Base-by-base conservation (phyloP, 2,888 invertebrate species). In the Galeruca laticollis region DNA sequence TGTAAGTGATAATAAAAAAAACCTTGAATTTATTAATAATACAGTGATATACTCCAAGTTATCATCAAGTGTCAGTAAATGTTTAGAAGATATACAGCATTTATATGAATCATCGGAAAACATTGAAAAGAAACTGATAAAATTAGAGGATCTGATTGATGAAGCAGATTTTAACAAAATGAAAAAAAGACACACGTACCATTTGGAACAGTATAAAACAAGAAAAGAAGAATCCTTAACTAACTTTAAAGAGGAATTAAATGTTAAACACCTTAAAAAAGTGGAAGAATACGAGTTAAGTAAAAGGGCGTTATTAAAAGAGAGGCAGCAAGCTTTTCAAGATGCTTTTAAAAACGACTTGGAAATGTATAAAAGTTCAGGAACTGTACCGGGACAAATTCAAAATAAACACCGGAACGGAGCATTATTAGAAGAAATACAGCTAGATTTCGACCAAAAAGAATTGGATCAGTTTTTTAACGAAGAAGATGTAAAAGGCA, bases 171-270 rank as follows among this genome's bases (percentile, higher is more conserved):
- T 93, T 81, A 90, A 93, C 79, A 90, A 89, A 79, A 89, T 90
- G 85, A 92, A 93, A 82, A 81, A 91, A 52, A 91, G 93, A 79
- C 93, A 93, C 80, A 87, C 90, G 75, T 91, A 91, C 80, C 92
- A 93, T 75, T 86, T 94, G 64, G 89, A 90, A 60, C 78, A 79
- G 62, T 82, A 82, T 69, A 73, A 92, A 82, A 90, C 92, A 77
- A 91, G 90, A 77, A 92, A 92, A 86, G 86, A 92, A 86, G 86
- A 78, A 47, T 82, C 85, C 49, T 78, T 88, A 26, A 86, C 86
- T 72, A 77, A 79, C 4, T 81, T 86, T 77, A 81, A 86, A 86
- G 87, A 83, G 49, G 86, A 87, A 70, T 82, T 92, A 54, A 88
- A 90, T 10, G 84, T 84, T 5, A 88, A 90, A 60, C 90, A 92